These are phyloP conservation scores for Delphinapterus leucas DNA, from an alignment of 2,113 vertebrate genomes.

Conservation along the genomic window DNA sequence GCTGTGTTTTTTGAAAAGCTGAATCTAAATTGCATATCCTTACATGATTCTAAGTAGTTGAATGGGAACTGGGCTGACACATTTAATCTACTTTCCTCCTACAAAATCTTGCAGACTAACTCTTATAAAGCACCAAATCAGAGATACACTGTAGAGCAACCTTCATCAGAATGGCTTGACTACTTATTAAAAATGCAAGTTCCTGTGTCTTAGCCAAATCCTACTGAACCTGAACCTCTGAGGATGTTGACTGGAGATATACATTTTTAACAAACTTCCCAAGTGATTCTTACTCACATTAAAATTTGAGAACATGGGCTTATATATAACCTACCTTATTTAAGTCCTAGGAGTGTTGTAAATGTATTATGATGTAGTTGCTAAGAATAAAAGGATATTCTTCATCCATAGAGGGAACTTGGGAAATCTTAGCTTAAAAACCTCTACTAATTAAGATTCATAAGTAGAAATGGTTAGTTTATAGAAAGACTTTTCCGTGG, in stretches of 20 bases:
- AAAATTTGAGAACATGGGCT: neutral
- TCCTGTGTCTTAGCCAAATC: neutral
- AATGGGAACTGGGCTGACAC: neutral
- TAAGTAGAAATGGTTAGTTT: constrained; percentile 72
- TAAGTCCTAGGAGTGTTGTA: neutral
- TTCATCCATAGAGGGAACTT: constrained; percentile 43
- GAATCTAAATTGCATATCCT: neutral
- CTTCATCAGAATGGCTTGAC: neutral
- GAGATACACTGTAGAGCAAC: neutral
- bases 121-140: neutral
- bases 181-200: constrained; percentile 16
- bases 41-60: neutral
- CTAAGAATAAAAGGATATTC: neutral
- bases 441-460: constrained; percentile 73
- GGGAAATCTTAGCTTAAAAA: constrained; percentile 60
- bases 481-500: constrained; percentile 51
- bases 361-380: constrained; percentile 54
- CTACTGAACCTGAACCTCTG: neutral
- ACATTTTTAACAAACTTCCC: constrained; percentile 6
- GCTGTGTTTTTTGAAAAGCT: neutral
- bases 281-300: neutral
- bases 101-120: neutral
- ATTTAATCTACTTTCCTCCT: neutral
- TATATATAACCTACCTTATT: neutral
- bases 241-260: neutral